These are phyloP conservation scores for Saimiri boliviensis DNA, from an alignment of 2,113 vertebrate genomes.

Conservation along the genomic window DNA sequence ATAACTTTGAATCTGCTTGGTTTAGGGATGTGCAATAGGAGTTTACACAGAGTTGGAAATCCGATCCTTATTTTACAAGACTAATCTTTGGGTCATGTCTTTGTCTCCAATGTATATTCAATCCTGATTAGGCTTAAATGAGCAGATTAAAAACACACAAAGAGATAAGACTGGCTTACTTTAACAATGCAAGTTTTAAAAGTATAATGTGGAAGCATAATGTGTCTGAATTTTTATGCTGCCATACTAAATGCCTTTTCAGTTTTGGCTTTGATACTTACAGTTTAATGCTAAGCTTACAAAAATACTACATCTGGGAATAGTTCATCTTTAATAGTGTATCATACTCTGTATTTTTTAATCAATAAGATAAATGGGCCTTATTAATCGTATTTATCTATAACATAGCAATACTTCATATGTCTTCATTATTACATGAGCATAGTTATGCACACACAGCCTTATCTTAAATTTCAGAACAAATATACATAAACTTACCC, in stretches of 20 bases:
- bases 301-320: neutral
- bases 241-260: constrained; percentile 46
- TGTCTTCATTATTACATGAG: constrained; percentile 23
- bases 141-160: constrained; percentile 53
- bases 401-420: neutral
- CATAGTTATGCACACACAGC: neutral
- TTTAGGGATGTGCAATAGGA: constrained; percentile 42
- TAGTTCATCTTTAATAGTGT: constrained; percentile 21
- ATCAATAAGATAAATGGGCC: neutral
- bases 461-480: constrained; percentile 26
- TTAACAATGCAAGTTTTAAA: constrained; percentile 49
- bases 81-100: constrained; percentile 59
- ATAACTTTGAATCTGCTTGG: neutral
- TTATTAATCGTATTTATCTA: neutral
- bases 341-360: neutral
- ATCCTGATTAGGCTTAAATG: constrained; percentile 63
- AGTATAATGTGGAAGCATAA: constrained; percentile 29
- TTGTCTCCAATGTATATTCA: constrained; percentile 52
- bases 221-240: constrained; percentile 33
- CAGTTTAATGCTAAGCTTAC: constrained; percentile 11
- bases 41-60: constrained; percentile 63
- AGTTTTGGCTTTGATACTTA: neutral
- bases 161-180: constrained; percentile 35
- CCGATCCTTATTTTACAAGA: constrained; percentile 45
- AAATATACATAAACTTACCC: constrained; percentile 74